These are phyloP conservation scores for Cheilosia impressa DNA, from an alignment of 2,888 invertebrate species.

Conservation along the genomic window DNA sequence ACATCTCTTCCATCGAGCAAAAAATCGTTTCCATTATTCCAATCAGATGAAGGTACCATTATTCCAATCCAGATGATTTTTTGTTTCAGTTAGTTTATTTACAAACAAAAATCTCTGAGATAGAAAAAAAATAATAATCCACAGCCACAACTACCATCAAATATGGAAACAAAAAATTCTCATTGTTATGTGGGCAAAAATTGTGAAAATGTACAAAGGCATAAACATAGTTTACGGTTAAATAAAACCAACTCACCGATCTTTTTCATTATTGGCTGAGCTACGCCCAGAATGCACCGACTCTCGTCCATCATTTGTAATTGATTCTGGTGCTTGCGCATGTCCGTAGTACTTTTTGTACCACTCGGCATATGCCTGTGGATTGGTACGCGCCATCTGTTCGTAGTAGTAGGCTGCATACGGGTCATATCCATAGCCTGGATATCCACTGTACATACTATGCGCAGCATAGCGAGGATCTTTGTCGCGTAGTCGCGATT, in stretches of 20 bases:
- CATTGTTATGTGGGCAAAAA: slow-evolving; percentile 27
- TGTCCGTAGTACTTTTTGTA: slow-evolving; percentile 88
- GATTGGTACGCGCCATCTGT: slow-evolving; percentile 90
- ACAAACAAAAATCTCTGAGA: slow-evolving; percentile 38
- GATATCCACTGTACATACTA: slow-evolving; percentile 77
- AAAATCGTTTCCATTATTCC: slow-evolving; percentile 26
- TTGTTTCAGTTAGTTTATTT: slow-evolving; percentile 39
- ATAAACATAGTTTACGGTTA: background rate
- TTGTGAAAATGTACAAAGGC: slow-evolving; percentile 31
- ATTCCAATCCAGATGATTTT: slow-evolving; percentile 5
- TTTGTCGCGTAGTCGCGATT: slow-evolving; percentile 76
- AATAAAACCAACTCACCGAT: slow-evolving; percentile 84
- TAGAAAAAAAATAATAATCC: slow-evolving; percentile 27
- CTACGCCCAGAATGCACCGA: slow-evolving; percentile 93
- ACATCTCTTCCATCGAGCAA: slow-evolving; percentile 7
- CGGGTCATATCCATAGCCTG: slow-evolving; percentile 84
- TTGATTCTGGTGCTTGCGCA: slow-evolving; percentile 75
- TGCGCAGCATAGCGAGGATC: slow-evolving; percentile 77
- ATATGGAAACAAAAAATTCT: slow-evolving; percentile 6
- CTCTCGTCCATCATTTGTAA: slow-evolving; percentile 86
- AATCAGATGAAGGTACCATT: slow-evolving; percentile 3
- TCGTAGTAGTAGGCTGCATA: slow-evolving; percentile 89
- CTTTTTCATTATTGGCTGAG: slow-evolving; percentile 88
- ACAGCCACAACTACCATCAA: slow-evolving; percentile 59
- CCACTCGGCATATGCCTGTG: slow-evolving; percentile 91